Base-by-base conservation (phyloP, 2,888 invertebrate genomes). In the Gnatocerus cornutus region DNA sequence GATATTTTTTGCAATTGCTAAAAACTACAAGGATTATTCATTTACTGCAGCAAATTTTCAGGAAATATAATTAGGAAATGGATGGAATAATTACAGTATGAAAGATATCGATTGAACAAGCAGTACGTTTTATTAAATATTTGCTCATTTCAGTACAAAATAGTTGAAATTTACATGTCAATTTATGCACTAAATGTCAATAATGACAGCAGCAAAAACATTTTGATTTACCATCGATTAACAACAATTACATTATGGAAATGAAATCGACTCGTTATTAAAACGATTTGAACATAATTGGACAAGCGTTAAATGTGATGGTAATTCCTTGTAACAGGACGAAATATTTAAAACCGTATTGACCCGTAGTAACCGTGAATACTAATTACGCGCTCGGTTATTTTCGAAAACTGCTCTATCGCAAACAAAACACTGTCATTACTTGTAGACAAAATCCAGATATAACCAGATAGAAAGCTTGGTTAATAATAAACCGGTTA, bases 251-350 rank as follows among this genome's bases (percentile, higher is more conserved):
- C 21, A 45, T 55, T 68, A 68, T 68, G 68, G 46, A 68, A 68
- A 68, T 68, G 68, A 68, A 61, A 68, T 53, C 59, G 52, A 68
- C 52, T 14, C 53, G 67, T 45, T 68, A 53, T 68, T 53, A 61
- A 58, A 50, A 62, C 37, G 27, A 68, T 61, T 21, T 21, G 4
- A 3, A 21, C 21, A 62, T 53, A 68, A 62, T 53, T 62, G 50
- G 62, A 68, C 68, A 68, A 39, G 68, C 59, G 68, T 62, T 61
- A 62, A 61, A 53, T 33, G 27, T 48, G 56, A 12, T 48, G 39
- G 16, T 65, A 64, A 64, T 45, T 53, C 45, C 10, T 53, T 37
- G 30, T 30, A 14, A 43, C n/a, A 21, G 21, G 41, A 50, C 41
- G 30, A 58, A 43, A 58, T 29, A 27, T 14, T 46, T 7, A 21